A percentile compares a stretch with the other conserved stretches of the same genome.
Conservation (phyloP, 2,888 invertebrate species). For the Epinotia ramella region DNA sequence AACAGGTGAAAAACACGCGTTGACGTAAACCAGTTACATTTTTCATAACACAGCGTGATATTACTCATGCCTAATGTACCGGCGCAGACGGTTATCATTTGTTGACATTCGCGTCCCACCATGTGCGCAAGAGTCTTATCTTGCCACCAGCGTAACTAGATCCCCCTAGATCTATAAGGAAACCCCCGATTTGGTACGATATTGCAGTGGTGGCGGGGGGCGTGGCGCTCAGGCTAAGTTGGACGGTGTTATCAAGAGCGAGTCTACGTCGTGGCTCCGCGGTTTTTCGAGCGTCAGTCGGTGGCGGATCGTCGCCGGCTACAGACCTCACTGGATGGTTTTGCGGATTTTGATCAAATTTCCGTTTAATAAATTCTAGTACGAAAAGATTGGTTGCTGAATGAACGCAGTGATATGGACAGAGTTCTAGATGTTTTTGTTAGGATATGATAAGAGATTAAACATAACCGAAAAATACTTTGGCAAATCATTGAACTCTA, state of each 20-base stretch:
- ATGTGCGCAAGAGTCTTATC: constrained; percentile 79
- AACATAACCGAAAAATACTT: not conserved
- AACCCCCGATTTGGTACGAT: not conserved
- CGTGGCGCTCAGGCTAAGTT: constrained; percentile 54
- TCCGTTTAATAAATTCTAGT: not conserved
- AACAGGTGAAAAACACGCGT: constrained; percentile 26
- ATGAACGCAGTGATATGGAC: not conserved
- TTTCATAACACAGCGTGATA: constrained; percentile 23
- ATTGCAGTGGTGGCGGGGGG: constrained; percentile 20
- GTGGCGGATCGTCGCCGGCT: constrained; percentile 78
- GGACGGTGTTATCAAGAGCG: constrained; percentile 65
- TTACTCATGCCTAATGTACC: constrained; percentile 51
- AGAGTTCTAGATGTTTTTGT: not conserved
- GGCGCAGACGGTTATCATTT: constrained; percentile 72
- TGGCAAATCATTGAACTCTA: not conserved
- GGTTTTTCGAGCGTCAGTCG: constrained; percentile 67
- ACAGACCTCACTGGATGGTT: constrained; percentile 59
- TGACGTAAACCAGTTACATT: constrained; percentile 24
- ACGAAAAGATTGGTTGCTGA: not conserved
- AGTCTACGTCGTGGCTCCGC: constrained; percentile 72
- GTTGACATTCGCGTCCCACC: constrained; percentile 76
- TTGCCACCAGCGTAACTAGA: constrained; percentile 56
- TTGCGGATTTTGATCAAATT: constrained; percentile 43
- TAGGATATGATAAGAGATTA: not conserved
- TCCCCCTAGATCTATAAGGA: constrained; percentile 43